Percentiles rank a stretch among this genome's conserved stretches.
phyloP scores from a whole-genome alignment of 2,888 invertebrate genomes.

The Synanthedon formicaeformis region DNA sequence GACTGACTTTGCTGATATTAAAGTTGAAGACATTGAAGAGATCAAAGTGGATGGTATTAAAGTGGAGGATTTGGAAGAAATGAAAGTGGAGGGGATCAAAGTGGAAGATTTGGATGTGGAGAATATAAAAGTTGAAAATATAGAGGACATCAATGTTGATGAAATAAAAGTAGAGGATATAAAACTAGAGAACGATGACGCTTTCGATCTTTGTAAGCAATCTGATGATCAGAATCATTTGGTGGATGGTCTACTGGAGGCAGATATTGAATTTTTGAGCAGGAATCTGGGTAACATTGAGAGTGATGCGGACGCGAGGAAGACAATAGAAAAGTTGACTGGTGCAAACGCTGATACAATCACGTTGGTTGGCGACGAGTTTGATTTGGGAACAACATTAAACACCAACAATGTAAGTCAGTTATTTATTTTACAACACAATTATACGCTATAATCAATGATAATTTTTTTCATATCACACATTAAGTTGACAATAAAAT shows the following conservation, averaged over 20 bases:
- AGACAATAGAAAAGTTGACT: constrained; percentile 63
- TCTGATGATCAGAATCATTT: constrained; percentile 46
- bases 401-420: constrained; percentile 51
- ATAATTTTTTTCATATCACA: too few relatives aligned
- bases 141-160: constrained; percentile 48
- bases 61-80: constrained; percentile 52
- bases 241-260: constrained; percentile 57
- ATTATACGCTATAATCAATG: too few relatives aligned
- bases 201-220: constrained; percentile 49
- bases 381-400: constrained; percentile 58
- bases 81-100: constrained; percentile 54
- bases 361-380: constrained; percentile 59
- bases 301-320: constrained; percentile 63
- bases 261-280: constrained; percentile 64
- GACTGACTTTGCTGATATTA: constrained; percentile 55
- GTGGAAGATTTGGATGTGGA: constrained; percentile 50
- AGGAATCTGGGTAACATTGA: constrained; percentile 62
- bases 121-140: constrained; percentile 51
- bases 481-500: too few relatives aligned
- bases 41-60: constrained; percentile 59
- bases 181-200: constrained; percentile 52
- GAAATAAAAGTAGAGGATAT: constrained; percentile 58
- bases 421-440: too few relatives aligned
- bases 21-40: constrained; percentile 61
- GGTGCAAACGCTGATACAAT: constrained; percentile 61